phyloP scores from a whole-genome alignment of 2,888 invertebrate genomes.

The Callyntrura sp. region DNA sequence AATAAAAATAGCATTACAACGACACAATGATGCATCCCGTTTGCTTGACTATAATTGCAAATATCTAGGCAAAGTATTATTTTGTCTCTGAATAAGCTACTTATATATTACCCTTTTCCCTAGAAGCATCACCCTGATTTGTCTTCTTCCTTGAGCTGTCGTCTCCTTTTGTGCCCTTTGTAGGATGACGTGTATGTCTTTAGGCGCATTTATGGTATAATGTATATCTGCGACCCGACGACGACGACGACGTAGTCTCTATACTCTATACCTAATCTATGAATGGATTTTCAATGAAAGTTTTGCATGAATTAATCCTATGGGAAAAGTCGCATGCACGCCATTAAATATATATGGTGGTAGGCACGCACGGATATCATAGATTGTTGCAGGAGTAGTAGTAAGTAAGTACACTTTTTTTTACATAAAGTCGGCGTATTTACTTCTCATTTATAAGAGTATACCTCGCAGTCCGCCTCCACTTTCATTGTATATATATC shows the following conservation, averaged over 20 bases:
- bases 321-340: conserved; percentile 47
- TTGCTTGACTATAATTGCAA: not conserved
- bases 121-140: conserved; percentile 26
- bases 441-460: not conserved
- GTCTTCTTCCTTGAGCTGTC: conserved; percentile 17
- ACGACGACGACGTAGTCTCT: not conserved
- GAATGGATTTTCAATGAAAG: conserved; percentile 71
- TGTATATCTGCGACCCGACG: not conserved
- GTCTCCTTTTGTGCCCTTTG: conserved; percentile 2
- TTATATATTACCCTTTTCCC: not conserved
- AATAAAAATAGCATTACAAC: conserved; percentile 58
- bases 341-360: conserved; percentile 37
- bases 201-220: not conserved
- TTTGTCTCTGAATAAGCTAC: not conserved
- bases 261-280: conserved; percentile 30
- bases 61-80: not conserved
- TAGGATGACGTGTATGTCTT: not conserved
- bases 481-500: not conserved
- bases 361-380: not conserved
- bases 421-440: not conserved
- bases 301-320: conserved; percentile 69
- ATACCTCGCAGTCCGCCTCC: not conserved
- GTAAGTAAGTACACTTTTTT: not conserved
- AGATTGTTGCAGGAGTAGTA: not conserved
- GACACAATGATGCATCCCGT: conserved; percentile 34